Base-by-base conservation (phyloP, 2,113 vertebrate species). In the Prietella phreatophila region DNA sequence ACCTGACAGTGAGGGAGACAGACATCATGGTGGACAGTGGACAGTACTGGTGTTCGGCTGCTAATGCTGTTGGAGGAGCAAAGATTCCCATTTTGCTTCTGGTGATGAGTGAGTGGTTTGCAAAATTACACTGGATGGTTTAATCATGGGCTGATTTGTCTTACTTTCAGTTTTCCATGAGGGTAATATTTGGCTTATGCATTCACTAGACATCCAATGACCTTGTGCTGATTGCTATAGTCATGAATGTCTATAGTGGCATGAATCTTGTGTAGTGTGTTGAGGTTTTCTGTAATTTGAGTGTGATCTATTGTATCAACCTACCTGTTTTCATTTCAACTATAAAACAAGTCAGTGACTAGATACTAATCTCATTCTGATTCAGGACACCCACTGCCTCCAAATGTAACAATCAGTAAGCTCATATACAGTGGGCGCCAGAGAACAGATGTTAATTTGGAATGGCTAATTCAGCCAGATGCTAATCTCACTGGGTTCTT, bases 401-500 rank as follows among this genome's bases (percentile, higher is more conserved):
- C 97, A 50, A 97, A 98, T 0, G 95, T 96, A 36, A 97, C 96
- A 82, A 96, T 98, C 91, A 94, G 95, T 92, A 96, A 86, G 84
- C 92, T 93, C 13, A 91, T 93, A 87, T 96, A 96, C 88, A 97
- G 94, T 80, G 94, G 93, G 3, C 94, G 91, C 2, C 92, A 94
- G 0, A 94, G 95, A 42, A 96, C 94, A 0, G 96, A 97, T 92
- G 97, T 98, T 93, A 94, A 96, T 86, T 83, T 99, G 89, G 95
- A 96, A 71, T 97, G 97, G 97, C 87, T 92, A 73, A 92, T 94
- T 0, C 78, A 94, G 14, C 94, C 92, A 13, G 36, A 91, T 0
- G 94, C 94, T 0, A 93, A 97, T 55, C 91, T 96, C 83, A 97
- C 97, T 0, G 96, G 96, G n/a, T 99, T 98, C 84, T 91, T 96